phyloP scores from a whole-genome alignment of 2,888 invertebrate species.

The Chirona hameri region DNA sequence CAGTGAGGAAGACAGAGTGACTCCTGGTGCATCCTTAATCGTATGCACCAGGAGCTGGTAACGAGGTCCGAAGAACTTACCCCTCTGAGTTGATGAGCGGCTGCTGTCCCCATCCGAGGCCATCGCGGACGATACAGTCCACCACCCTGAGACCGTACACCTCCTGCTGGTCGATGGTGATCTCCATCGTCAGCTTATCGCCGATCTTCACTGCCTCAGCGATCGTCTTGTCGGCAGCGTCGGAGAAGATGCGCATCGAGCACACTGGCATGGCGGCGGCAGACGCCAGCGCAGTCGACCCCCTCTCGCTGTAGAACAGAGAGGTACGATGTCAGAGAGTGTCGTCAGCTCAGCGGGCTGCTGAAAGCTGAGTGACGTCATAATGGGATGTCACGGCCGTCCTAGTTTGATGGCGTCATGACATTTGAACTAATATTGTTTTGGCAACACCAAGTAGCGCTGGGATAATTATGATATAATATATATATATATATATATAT shows the following conservation, averaged over 20 bases:
- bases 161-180: constrained; percentile 41
- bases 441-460: too few species aligned
- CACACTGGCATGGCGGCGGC: constrained; percentile 74
- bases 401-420: too few species aligned
- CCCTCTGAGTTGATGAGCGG: constrained; percentile 64
- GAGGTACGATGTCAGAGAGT: too few species aligned
- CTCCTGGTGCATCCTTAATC: too few species aligned
- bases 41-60: too few species aligned
- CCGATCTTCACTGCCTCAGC: constrained; percentile 81
- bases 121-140: constrained; percentile 83
- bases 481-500: too few species aligned
- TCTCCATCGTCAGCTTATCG: constrained; percentile 60
- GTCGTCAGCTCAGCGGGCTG: too few species aligned
- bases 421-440: too few species aligned
- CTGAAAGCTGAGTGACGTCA: too few species aligned
- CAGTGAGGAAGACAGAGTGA: too few species aligned
- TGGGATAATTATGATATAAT: too few species aligned
- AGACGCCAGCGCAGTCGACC: constrained; percentile 50
- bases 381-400: too few species aligned
- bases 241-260: constrained; percentile 82
- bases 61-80: constrained; percentile 38
- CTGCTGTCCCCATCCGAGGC: constrained; percentile 89
- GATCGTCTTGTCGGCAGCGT: constrained; percentile 61
- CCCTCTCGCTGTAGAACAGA: constrained; percentile 47
- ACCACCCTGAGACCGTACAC: constrained; percentile 73